These are phyloP conservation scores for Darevskia mixta DNA, from an alignment of 2,797 vertebrate species.

Conservation along the genomic window DNA sequence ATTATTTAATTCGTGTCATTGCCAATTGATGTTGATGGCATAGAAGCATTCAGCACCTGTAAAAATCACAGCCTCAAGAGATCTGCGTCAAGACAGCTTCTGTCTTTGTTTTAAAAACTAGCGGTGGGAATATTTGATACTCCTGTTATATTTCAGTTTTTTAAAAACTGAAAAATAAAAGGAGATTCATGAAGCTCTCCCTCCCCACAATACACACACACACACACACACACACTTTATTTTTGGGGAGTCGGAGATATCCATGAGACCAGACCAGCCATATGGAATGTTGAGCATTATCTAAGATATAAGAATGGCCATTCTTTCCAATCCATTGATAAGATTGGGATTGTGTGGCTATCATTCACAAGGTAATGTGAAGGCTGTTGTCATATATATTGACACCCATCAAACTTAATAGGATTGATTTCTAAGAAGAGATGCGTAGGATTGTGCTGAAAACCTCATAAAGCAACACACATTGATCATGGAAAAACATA, in stretches of 20 bases:
- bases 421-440: no score
- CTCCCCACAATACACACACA: background rate
- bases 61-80: background rate
- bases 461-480: no score
- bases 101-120: background rate
- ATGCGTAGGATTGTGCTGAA: no score
- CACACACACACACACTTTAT: background rate
- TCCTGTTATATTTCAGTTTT: background rate
- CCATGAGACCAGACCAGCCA: background rate
- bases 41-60: background rate
- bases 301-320: background rate
- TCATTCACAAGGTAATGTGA: no score
- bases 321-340: no score
- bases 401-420: no score
- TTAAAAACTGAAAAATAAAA: background rate
- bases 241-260: background rate
- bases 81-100: background rate
- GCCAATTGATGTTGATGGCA: background rate
- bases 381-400: no score
- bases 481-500: no score
- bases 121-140: background rate
- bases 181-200: background rate
- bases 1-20: conserved; percentile 16
- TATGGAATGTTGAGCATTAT: background rate
- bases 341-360: no score